phyloP scores from a whole-genome alignment of 1,140 invertebrate species.

The Trichoplusia ni region DNA sequence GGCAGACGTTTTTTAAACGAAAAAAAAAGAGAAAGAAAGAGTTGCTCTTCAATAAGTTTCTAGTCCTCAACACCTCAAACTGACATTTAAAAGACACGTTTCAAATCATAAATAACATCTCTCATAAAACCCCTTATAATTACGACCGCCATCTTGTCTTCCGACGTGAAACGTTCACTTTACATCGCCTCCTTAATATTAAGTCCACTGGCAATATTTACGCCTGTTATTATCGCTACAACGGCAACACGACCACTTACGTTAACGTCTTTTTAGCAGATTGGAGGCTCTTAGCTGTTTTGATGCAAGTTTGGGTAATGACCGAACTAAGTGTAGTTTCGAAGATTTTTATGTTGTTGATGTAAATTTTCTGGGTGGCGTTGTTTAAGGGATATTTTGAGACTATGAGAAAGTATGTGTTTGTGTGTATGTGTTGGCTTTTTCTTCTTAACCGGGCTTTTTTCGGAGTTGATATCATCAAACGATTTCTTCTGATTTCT shows the following conservation, averaged over 20 bases:
- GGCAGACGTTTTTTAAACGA: no score
- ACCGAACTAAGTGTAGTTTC: not conserved
- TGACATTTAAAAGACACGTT: not conserved
- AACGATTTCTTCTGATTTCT: no score
- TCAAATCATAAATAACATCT: not conserved
- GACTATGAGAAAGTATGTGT: no score
- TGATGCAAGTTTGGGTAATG: not conserved
- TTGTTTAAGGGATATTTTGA: not conserved
- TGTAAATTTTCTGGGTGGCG: not conserved
- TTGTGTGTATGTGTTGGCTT: no score
- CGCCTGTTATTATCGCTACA: slow-evolving; percentile 54
- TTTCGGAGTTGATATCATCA: no score
- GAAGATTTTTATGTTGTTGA: slow-evolving; percentile 2
- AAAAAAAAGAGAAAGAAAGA: no score
- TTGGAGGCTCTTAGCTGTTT: slow-evolving; percentile 40
- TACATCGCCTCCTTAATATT: slow-evolving; percentile 61
- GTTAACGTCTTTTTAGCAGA: slow-evolving; percentile 49
- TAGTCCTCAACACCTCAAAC: no score
- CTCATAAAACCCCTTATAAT: not conserved
- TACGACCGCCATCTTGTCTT: not conserved
- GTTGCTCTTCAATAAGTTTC: no score
- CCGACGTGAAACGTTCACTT: slow-evolving; percentile 9
- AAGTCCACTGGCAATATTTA: slow-evolving; percentile 59
- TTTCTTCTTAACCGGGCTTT: no score
- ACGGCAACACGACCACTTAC: slow-evolving; percentile 56